Base-by-base conservation (phyloP, 2,888 invertebrate species). In the Heliconius sara region DNA sequence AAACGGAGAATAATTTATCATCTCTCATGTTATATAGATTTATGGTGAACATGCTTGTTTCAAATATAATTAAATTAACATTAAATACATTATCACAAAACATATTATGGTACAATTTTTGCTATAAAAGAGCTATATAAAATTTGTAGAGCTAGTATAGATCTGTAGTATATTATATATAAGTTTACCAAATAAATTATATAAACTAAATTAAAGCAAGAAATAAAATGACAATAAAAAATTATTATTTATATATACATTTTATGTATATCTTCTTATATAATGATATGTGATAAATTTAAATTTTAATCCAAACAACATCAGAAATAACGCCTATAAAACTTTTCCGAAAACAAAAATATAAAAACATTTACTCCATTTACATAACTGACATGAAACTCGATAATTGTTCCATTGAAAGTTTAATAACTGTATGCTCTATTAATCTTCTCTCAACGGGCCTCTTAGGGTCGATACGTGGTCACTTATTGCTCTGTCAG, bases 401-500 rank as follows among this genome's bases (percentile, higher is more conserved):
- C 73, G 73, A 78, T 82, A 81, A 82, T 82, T 79, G 78, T 82
- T 81, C 76, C 76, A 78, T 80, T 78, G 76, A 74, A 78, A 66
- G 52, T 67, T 77, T 68, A 80, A 75, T 84, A 86, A 85, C 85
- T 82, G 85, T 83, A 80, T 47, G 66, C 79, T 81, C 84, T 84
- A 86, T 87, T 86, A 86, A 86, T 86, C 86, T 86, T 82, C 77
- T 81, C 80, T 84, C 86, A 85, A 84, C 86, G 84, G 83, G 77
- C 84, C 86, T 85, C 86, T 86, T 86, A 86, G 83, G 83, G 83
- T 81, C 83, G 80, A 82, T 84, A 82, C 78, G 73, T 80, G 79
- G 85, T 84, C 85, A 86, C 84, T 85, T 86, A 87, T 86, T 86
- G 86, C 83, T 83, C 86, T 87, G 88, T 87, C 88, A 87, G 83